Percentiles rank a stretch among this genome's conserved stretches.
These are phyloP conservation scores for Zaprionus bogoriensis DNA, from an alignment of 2,888 invertebrate species.

Conservation along the genomic window DNA sequence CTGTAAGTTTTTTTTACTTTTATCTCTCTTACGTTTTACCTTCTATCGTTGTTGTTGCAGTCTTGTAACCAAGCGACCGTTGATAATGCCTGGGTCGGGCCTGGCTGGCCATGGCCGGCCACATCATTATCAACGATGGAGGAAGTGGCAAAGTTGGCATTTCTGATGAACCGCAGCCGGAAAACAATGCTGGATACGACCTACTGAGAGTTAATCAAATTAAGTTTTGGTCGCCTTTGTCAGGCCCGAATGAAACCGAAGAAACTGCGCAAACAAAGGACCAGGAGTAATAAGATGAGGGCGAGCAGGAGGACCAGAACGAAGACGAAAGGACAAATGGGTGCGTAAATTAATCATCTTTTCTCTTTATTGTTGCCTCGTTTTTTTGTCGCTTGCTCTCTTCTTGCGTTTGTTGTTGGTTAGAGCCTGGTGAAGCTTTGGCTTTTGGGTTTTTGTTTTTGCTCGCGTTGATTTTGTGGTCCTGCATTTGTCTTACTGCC, in stretches of 20 bases:
- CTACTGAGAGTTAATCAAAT: constrained; percentile 69
- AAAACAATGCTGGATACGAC: constrained; percentile 48
- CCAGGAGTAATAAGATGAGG: constrained; percentile 8
- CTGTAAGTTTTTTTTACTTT: constrained; percentile 36
- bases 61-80: constrained; percentile 22
- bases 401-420: not conserved
- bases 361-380: constrained; percentile 30
- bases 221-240: constrained; percentile 60
- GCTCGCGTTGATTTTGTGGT: not conserved
- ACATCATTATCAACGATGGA: constrained; percentile 61
- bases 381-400: constrained; percentile 9
- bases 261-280: constrained; percentile 52
- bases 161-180: constrained; percentile 53
- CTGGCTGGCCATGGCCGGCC: constrained; percentile 37
- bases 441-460: not conserved
- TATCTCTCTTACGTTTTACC: not conserved
- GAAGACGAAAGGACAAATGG: constrained; percentile 43
- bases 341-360: constrained; percentile 70
- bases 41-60: not conserved
- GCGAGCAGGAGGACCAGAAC: not conserved
- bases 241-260: constrained; percentile 3
- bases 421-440: constrained; percentile 13
- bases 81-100: constrained; percentile 43
- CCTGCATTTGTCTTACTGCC: not conserved
- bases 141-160: constrained; percentile 10